Conservation (phyloP, 2,113 vertebrate species). For the Sphyrna mokarran region DNA sequence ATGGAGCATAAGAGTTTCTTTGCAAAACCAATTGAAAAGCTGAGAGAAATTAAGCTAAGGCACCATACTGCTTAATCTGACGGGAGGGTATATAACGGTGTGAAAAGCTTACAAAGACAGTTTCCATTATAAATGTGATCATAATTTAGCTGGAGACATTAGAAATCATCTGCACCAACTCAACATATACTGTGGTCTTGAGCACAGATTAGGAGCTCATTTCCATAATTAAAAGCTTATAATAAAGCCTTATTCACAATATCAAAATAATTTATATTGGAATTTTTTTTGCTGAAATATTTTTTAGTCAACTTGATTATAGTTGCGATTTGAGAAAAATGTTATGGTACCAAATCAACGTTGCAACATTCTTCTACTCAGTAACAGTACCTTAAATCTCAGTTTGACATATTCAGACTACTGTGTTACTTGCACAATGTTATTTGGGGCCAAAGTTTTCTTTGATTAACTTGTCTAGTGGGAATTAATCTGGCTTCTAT, state of each 20-base stretch:
- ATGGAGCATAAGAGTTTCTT: neutral
- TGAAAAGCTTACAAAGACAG: neutral
- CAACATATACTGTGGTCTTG: neutral
- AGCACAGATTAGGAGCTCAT: neutral
- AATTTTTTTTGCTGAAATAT: neutral
- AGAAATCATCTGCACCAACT: neutral
- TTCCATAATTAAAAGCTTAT: neutral
- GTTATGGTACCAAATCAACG: neutral
- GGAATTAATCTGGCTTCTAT: neutral
- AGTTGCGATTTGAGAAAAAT: neutral
- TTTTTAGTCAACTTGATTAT: neutral
- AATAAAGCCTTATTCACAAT: neutral
- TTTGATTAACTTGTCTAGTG: neutral
- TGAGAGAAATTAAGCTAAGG: neutral
- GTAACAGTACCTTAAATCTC: neutral
- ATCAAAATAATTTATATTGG: neutral
- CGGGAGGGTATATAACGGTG: neutral
- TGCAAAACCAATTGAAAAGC: neutral
- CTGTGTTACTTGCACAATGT: neutral
- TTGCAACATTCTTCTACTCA: neutral
- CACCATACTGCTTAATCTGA: neutral
- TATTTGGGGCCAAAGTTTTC: neutral
- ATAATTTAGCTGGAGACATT: neutral
- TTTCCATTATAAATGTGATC: neutral
- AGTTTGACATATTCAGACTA: conserved; percentile 1